Evolutionary conservation across 2,113 vertebrate genomes (phyloP).

Genomic region (Silurus glanis): DNA sequence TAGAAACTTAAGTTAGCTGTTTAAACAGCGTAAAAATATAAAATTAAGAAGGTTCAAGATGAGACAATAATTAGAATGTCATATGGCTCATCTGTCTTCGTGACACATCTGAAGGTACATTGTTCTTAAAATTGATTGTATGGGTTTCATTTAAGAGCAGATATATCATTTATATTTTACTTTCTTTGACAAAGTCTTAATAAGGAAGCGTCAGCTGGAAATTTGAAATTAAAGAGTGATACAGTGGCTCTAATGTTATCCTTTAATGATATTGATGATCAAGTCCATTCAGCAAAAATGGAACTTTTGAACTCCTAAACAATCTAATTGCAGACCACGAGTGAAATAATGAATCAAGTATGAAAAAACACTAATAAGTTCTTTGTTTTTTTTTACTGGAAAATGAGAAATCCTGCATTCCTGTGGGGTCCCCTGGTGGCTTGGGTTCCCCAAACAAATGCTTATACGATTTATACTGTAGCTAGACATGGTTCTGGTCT

Average conservation of each 20-base stretch:
- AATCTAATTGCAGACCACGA: background rate
- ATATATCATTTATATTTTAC: background rate
- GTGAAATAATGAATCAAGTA: background rate
- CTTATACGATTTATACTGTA: background rate
- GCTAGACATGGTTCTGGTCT: background rate
- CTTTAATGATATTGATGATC: constrained; percentile 17
- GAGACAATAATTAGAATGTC: background rate
- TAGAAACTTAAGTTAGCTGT: background rate
- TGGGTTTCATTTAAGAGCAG: too few relatives aligned
- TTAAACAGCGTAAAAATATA: background rate
- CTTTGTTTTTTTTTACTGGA: too few relatives aligned
- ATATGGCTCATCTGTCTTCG: background rate
- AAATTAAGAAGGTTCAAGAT: background rate
- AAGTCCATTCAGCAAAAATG: background rate
- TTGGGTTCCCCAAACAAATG: background rate
- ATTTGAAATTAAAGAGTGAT: background rate
- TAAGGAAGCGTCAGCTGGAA: background rate
- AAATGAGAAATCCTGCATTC: background rate
- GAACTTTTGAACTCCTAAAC: background rate
- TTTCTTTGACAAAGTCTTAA: background rate
- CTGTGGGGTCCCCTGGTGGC: background rate
- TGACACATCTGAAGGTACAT: background rate
- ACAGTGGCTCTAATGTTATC: constrained; percentile 16
- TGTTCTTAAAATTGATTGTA: background rate
- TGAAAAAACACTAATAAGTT: too few relatives aligned